phyloP scores from a whole-genome alignment of 2,797 vertebrate species.

The Chelmon rostratus region DNA sequence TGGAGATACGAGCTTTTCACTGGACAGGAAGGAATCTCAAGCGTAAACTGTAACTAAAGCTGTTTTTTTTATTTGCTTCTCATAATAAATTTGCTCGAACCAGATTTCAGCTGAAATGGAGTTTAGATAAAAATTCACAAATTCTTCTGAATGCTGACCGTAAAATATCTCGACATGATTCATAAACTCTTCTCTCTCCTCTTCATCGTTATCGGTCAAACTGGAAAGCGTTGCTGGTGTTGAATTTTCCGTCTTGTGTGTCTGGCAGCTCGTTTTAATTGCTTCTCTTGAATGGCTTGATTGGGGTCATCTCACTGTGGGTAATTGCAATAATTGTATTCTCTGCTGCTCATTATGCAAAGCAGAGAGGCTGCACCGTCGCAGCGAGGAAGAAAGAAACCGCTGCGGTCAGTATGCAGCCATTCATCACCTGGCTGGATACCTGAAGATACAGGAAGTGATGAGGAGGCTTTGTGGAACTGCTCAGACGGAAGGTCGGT shows the following conservation, averaged over 20 bases:
- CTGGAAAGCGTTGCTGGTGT: background rate
- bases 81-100: no score
- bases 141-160: no score
- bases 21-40: no score
- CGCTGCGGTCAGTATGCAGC: background rate
- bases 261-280: conserved; percentile 41
- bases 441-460: background rate
- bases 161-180: no score
- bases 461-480: background rate
- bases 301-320: conserved; percentile 66
- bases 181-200: background rate
- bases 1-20: no score
- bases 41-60: no score
- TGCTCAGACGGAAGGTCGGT: background rate
- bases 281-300: conserved; percentile 50
- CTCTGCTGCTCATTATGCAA: conserved; percentile 34
- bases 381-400: background rate
- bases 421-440: conserved; percentile 1
- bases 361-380: conserved; percentile 18
- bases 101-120: no score
- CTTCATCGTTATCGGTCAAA: background rate
- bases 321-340: conserved; percentile 63
- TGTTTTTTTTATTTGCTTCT: no score
- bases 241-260: conserved; percentile 1
- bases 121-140: no score